These are phyloP conservation scores for Aleiodes sp. DNA, from an alignment of 1,140 invertebrate species.

Conservation along the genomic window DNA sequence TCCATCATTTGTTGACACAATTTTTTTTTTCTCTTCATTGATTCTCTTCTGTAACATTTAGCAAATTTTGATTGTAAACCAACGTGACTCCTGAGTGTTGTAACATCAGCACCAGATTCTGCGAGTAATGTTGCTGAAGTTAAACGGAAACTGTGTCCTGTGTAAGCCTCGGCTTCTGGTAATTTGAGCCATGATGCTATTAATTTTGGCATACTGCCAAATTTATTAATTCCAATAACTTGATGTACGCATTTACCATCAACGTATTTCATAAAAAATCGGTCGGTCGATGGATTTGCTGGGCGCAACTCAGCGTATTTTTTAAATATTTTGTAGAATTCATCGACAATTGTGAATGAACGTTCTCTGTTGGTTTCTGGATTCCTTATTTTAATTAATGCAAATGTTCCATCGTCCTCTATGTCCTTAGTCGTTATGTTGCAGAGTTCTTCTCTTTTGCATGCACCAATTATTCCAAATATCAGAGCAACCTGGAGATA, in stretches of 20 bases:
- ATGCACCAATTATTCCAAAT: slow-evolving; percentile 35
- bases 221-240: slow-evolving; percentile 29
- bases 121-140: not conserved
- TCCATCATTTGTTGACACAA: not conserved
- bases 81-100: not conserved
- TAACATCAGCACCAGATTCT: not conserved
- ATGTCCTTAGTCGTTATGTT: slow-evolving; percentile 34
- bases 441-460: slow-evolving; percentile 26
- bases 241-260: slow-evolving; percentile 32
- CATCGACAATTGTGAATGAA: slow-evolving; percentile 28
- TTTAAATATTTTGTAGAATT: slow-evolving; percentile 35
- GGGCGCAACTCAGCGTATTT: slow-evolving; percentile 37
- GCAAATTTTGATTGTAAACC: not conserved
- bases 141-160: slow-evolving; percentile 40
- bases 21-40: not conserved
- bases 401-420: slow-evolving; percentile 21
- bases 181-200: slow-evolving; percentile 38
- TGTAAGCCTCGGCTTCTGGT: slow-evolving; percentile 45
- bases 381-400: slow-evolving; percentile 27
- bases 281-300: too few species aligned
- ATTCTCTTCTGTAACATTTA: not conserved
- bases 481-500: slow-evolving; percentile 35
- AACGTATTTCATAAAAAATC: slow-evolving; percentile 34
- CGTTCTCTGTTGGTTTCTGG: slow-evolving; percentile 28
- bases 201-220: slow-evolving; percentile 20